Percentiles rank a stretch among this genome's conserved stretches.
Conservation (phyloP, 2,113 vertebrate species). For the Brachirus orientalis region DNA sequence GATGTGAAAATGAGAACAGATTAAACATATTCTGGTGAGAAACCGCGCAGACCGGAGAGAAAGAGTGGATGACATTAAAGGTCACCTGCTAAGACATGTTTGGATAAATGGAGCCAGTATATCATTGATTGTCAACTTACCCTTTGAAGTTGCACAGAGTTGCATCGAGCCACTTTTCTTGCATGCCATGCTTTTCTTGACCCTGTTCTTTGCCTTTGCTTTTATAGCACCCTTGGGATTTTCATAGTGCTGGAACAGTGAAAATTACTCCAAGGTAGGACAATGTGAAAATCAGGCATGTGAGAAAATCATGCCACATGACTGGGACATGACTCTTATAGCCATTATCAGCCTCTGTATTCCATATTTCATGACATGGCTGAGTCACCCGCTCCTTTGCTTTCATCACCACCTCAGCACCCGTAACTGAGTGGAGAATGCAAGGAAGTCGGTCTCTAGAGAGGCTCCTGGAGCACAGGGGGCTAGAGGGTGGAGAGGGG, state of each 20-base stretch:
- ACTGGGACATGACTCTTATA: conserved; percentile 11
- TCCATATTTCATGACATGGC: conserved; percentile 33
- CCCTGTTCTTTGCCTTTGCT: conserved; percentile 20
- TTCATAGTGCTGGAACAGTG: conserved; percentile 6
- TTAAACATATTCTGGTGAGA: conserved; percentile 42
- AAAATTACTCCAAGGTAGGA: conserved; percentile 12
- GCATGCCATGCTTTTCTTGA: conserved; percentile 29
- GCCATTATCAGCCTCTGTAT: conserved; percentile 12
- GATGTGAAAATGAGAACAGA: conserved; percentile 43
- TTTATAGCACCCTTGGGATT: conserved; percentile 8
- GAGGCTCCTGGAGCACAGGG: conserved; percentile 43
- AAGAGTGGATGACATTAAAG: conserved; percentile 52
- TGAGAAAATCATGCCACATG: conserved; percentile 20
- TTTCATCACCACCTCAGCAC: conserved; percentile 37
- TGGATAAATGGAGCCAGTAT: conserved; percentile 56
- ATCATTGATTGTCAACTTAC: conserved; percentile 51
- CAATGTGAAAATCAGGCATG: conserved; percentile 25
- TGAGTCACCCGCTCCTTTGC: conserved; percentile 31
- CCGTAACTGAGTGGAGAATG: conserved; percentile 25
- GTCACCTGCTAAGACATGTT: conserved; percentile 57
- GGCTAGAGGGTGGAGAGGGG: conserved; percentile 58
- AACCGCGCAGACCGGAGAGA: conserved; percentile 6
- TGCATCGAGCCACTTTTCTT: conserved; percentile 35
- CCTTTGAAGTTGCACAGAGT: conserved; percentile 57
- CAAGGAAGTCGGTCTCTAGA: conserved; percentile 51